Evolutionary conservation across 1,140 invertebrate species (phyloP), one percentile per base, ranked within the genome.

Genomic region (Solenopsis fugax): DNA sequence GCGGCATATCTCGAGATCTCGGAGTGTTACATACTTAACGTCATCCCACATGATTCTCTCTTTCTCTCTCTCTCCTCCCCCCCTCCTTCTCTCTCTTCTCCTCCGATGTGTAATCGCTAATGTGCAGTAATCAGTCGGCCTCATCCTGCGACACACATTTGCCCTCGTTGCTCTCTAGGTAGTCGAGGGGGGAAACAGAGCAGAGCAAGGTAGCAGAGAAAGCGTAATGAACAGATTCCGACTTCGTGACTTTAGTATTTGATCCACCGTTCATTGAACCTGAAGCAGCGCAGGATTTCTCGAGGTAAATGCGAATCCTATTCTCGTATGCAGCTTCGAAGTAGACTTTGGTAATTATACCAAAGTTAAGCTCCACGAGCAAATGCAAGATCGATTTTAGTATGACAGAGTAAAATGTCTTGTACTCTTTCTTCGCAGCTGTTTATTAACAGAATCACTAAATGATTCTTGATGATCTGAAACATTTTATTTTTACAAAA

Each of bases 71-170:
- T 50, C 54, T 50, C 24, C n/a, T 52, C 54, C 37, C 13, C n/a
- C 7, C 24, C 41, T 34, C 3, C 29, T 12, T 37, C 21, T 52
- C n/a, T n/a, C 24, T 45, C 18, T 41, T 24, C 16, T 34, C 18
- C 34, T 10, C n/a, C 69, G 29, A 82, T 84, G 41, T 71, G 67
- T 62, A 71, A 89, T 89, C 78, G 60, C 85, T 62, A 90, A 87
- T 84, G 88, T 48, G 65, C 54, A 60, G 78, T 90, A 87, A 89
- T 87, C 77, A 75, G 37, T 50, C 54, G 84, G 84, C 77, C 67
- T 86, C 60, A 75, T 87, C 50, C 62, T 18, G 37, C 56, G 89
- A 84, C 73, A 69, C 56, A 54, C 65, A 29, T 71, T 88, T 41
- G 50, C 24, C 52, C 52, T 52, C 52, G 67, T 12, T 41, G 29